Evolutionary conservation across 2,888 invertebrate species (phyloP).

Genomic region (Hymenopus coronatus): DNA sequence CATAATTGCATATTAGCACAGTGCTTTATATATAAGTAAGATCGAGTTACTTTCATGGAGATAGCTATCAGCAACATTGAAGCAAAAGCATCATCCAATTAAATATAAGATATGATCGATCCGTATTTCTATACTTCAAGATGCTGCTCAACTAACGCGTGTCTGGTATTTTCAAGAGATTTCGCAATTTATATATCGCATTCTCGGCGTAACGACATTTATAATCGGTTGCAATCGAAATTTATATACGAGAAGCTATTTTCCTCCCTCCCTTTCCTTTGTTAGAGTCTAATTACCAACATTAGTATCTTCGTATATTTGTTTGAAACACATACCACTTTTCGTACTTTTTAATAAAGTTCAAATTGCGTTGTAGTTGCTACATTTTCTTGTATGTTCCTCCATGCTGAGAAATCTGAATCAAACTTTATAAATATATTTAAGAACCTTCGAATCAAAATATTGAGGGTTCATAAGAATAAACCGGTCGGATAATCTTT

Average conservation of each 20-base stretch:
- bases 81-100: background rate
- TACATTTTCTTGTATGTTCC: background rate
- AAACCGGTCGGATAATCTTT: too few relatives aligned
- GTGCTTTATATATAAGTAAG: background rate
- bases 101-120: background rate
- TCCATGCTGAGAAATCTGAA: too few relatives aligned
- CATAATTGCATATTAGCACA: too few relatives aligned
- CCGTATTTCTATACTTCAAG: background rate
- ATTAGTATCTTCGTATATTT: background rate
- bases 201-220: background rate
- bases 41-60: background rate
- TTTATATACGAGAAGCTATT: background rate
- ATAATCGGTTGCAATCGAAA: background rate
- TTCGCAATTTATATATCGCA: background rate
- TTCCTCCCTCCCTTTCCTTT: background rate
- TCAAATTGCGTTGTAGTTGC: background rate
- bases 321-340: background rate
- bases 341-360: background rate
- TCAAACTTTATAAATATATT: too few relatives aligned
- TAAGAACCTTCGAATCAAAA: too few relatives aligned
- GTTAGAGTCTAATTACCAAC: background rate
- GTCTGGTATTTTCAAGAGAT: background rate
- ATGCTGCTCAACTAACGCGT: background rate
- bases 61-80: background rate
- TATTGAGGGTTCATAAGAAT: too few relatives aligned